Evolutionary conservation across 2,888 invertebrate species (phyloP).

Genomic region (Mimumesa dahlbomi): DNA sequence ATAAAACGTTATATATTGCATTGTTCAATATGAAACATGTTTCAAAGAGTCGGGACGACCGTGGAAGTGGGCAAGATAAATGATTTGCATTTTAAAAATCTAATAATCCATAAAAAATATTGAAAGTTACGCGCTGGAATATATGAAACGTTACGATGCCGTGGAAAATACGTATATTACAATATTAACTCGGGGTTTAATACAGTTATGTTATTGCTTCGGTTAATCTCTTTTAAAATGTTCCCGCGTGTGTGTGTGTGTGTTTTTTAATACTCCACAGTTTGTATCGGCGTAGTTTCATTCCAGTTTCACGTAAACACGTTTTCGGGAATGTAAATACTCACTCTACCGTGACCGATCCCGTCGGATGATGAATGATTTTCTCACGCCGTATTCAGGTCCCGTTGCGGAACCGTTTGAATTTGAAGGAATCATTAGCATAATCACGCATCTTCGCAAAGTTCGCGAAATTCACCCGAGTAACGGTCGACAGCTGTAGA

Average conservation of each 20-base stretch:
- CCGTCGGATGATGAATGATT: conserved; percentile 32
- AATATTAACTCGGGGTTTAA: no score
- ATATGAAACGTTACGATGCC: background rate
- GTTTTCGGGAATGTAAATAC: background rate
- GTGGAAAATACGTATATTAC: background rate
- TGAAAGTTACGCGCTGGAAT: background rate
- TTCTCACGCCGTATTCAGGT: conserved; percentile 19
- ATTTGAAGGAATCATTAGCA: conserved; percentile 49
- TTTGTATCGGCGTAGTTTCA: no score
- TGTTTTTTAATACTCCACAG: no score
- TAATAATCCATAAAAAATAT: no score
- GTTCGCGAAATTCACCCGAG: conserved; percentile 49
- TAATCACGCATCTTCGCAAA: conserved; percentile 56
- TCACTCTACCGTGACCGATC: background rate
- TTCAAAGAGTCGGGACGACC: no score
- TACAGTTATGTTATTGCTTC: no score
- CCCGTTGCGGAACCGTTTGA: conserved; percentile 11
- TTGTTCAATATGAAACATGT: background rate
- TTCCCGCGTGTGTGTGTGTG: no score
- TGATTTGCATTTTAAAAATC: no score
- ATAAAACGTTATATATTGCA: conserved; percentile 9
- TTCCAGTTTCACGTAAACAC: no score
- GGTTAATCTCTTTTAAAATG: no score
- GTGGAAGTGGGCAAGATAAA: no score
- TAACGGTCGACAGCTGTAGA: conserved; percentile 60